These are phyloP conservation scores for Diglossa cyanea DNA, from an alignment of 2,797 vertebrate species.

Conservation along the genomic window DNA sequence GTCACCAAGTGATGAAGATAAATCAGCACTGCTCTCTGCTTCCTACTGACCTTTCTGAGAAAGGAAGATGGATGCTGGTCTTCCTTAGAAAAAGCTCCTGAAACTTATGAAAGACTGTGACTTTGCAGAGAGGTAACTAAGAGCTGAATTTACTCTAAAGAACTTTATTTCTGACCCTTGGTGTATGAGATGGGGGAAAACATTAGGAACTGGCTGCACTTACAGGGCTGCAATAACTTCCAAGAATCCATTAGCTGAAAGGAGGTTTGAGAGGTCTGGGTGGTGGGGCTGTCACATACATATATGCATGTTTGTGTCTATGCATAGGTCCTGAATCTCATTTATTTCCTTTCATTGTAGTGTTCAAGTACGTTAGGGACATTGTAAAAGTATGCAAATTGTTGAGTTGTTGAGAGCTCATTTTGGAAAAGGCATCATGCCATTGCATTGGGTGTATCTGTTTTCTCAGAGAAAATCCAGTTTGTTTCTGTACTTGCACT, in stretches of 20 bases:
- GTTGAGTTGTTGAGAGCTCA: background rate
- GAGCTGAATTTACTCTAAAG: background rate
- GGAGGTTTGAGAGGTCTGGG: background rate
- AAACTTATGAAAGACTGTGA: background rate
- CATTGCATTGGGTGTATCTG: background rate
- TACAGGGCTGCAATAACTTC: background rate
- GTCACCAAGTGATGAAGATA: background rate
- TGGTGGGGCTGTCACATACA: background rate
- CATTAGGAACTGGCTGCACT: background rate
- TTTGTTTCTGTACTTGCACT: background rate
- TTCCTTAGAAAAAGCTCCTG: background rate
- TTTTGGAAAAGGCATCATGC: background rate
- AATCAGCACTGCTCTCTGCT: background rate
- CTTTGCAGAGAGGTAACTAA: background rate
- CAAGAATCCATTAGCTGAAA: background rate
- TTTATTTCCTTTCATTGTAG: background rate
- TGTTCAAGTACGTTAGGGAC: rapidly evolving
- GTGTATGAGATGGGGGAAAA: background rate
- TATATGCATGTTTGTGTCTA: background rate
- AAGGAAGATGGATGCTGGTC: background rate
- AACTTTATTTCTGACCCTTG: background rate
- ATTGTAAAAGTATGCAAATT: background rate
- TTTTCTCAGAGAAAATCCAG: background rate
- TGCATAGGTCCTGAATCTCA: background rate
- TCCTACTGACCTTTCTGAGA: background rate